Evolutionary conservation across 2,888 invertebrate species (phyloP), one percentile per base, ranked within the genome.

Genomic region (Hyposoter didymator): DNA sequence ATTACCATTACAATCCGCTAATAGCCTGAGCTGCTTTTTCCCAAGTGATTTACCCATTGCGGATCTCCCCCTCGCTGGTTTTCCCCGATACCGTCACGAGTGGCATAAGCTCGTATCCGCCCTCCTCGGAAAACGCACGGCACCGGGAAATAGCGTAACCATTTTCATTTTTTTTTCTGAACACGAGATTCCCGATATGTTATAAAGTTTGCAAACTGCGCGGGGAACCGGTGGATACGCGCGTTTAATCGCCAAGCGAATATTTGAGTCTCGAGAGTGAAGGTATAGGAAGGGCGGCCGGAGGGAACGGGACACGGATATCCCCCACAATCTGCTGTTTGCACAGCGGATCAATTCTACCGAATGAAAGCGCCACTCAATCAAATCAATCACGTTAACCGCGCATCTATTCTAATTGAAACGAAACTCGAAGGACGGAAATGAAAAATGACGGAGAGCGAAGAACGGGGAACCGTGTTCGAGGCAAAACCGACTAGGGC

Each of bases 1-100:
- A 93, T 93, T 92, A 91, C 91, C 92, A 92, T 93, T 93, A 91
- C 90, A 91, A 92, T 93, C 89, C 91, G 87, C 90, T 92, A 91
- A 92, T 91, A 91, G 90, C 89, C 87, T 88, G 86, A 12, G 35
- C 66, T 52, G 55, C 69, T 69, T 82, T 75, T 43, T 39, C 17
- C 70, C 49, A 10, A 10, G 39, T 39, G 67, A n/a, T 19, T 39
- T 43, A n/a, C 32, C 43, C 19, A 43, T 7, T 19, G 17, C 70
- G 6, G 28, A 59, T 59, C 55, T 59, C 28, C 28, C 55, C 8
- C 32, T n/a, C 17, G n/a, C 62, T 64, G 69, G 8, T 10, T 82
- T 49, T 43, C 8, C 79, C 76, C 49, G 76, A 73, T 80, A 70
- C 66, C 82, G 64, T 74, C 70, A 66, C 49, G 45, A 64, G 62